A percentile compares a stretch with the other conserved stretches of the same genome.
Conservation (phyloP, 2,888 invertebrate genomes). For the Ischnus inquisitorius region DNA sequence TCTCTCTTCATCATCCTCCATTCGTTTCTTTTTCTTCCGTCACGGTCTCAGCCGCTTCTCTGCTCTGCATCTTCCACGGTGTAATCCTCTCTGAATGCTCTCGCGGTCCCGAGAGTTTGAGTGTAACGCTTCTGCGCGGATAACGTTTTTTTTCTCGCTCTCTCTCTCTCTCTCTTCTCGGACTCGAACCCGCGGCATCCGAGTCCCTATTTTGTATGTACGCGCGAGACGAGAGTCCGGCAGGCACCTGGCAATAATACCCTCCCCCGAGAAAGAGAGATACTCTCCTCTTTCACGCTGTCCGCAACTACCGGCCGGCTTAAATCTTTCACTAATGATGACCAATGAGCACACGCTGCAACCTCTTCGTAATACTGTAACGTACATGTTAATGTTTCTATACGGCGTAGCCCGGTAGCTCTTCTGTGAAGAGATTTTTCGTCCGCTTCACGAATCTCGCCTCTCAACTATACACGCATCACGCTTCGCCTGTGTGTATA, state of each 20-base stretch:
- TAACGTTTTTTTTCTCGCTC: conserved; percentile 15
- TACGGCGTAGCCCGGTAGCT: conserved; percentile 66
- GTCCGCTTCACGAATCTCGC: conserved; percentile 56
- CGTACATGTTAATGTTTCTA: conserved; percentile 63
- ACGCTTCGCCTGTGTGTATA: conserved; percentile 22
- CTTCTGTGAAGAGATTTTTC: conserved; percentile 47
- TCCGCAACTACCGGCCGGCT: conserved; percentile 29
- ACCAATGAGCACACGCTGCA: conserved; percentile 62
- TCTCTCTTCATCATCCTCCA: conserved; percentile 9
- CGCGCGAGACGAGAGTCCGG: conserved; percentile 25
- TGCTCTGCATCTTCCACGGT: conserved; percentile 61
- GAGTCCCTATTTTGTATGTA: conserved; percentile 39
- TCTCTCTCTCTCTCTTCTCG: neutral
- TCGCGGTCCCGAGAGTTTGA: conserved; percentile 18
- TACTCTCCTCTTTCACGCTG: conserved; percentile 19
- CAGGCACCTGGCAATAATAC: conserved; percentile 49
- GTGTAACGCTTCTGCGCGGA: conserved; percentile 26
- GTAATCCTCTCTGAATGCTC: conserved; percentile 67
- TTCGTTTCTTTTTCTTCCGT: conserved; percentile 46
- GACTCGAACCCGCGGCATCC: conserved; percentile 28
- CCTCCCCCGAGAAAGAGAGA: conserved; percentile 8
- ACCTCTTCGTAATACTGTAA: conserved; percentile 51
- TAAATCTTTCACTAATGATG: conserved; percentile 66
- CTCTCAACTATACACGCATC: conserved; percentile 28
- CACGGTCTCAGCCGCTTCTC: conserved; percentile 51